Base-by-base conservation (phyloP, 2,113 vertebrate species). In the Podocnemis expansa region DNA sequence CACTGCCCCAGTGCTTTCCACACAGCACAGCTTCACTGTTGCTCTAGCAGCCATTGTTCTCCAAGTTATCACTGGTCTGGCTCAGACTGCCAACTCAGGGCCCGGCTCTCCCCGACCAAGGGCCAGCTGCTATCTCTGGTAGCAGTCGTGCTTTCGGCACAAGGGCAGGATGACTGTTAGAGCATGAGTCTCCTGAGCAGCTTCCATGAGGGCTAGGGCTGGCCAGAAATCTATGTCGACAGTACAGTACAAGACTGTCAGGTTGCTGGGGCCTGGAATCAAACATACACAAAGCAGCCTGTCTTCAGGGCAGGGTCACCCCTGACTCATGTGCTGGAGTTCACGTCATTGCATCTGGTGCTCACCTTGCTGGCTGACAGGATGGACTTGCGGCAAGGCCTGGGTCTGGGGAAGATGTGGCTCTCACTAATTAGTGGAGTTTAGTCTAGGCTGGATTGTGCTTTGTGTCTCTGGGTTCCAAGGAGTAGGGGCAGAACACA, bases 71-170 rank as follows among this genome's bases (percentile, higher is more conserved):
- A 82, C 52, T 47, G 84, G 0, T 0, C 49, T 78, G 29, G 56
- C 38, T 78, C 43, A 52, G 25, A 82, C 2, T 2, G 11, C 25
- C 13, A 41, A 9, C 45, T 83, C 27, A 5, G 10, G 12, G 38
- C 22, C 63, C 3, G 2, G 31, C 27, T n/a, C 0, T 34, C 27
- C 29, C 29, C 3, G 31, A 17, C 58, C 58, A 31, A 60, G 58
- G 31, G 58, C 0, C 79, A 87, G 51, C 29, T 10, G 29, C 51
- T n/a, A 31, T 82, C 5, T 21, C 80, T 13, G 11, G 12, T 10
- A 1, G 19, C 29, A 9, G 49, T 56, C 63, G 43, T 84, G 31
- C 0, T 0, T 5, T 22, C 54, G 58, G 82, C 34, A 34, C 21
- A 3, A 0, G 54, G 75, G 91, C 0, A 47, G 75, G 91, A 22